Evolutionary conservation across 2,797 vertebrate species (phyloP), one percentile per base, ranked within the genome.

Genomic region (Okamejei kenojei): DNA sequence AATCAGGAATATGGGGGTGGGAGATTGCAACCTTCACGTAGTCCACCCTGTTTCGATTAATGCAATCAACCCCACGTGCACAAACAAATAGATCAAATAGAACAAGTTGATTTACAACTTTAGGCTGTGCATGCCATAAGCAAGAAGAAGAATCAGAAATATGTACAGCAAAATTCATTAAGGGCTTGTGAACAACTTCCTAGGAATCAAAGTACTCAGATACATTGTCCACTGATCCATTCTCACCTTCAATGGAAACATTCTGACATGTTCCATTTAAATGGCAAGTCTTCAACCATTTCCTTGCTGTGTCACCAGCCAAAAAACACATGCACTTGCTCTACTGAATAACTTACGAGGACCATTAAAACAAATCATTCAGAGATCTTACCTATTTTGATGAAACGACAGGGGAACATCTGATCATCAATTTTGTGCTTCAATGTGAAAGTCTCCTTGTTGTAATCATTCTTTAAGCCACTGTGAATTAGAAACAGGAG

Each of bases 401-500:
- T 97, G 96, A 99, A 99, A 96, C 98, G 98, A 96, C 99, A 99
- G 93, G 99, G 99, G 94, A 99, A 99, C 99, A 99, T 99, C 97
- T 99, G 99, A 95, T 99, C 98, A 93, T 99, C 99, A 74, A 99
- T 99, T 97, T 99, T 99, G 98, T 99, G 98, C 97, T 99, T 99
- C 96, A 99, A 97, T 94, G 98, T 99, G 95, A 99, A 99, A 13
- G 98, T 99, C 96, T 99, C 99, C 96, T 99, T 99, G 97, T 99
- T 99, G 96, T 99, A 99, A 97, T 99, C 99, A 95, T 99, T 99
- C 97, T 99, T 99, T 97, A 99, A 98, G 96, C 99, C 99, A 96
- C 98, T 99, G 95, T 95, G 93, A 93, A 93, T 78, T 9, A 86
- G 82, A 29, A 77, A 13, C 90, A 58, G 71, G 71, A 58, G 54